Evolutionary conservation across 2,888 invertebrate genomes (phyloP), one percentile per base, ranked within the genome.

Genomic region (Beris chalybata): DNA sequence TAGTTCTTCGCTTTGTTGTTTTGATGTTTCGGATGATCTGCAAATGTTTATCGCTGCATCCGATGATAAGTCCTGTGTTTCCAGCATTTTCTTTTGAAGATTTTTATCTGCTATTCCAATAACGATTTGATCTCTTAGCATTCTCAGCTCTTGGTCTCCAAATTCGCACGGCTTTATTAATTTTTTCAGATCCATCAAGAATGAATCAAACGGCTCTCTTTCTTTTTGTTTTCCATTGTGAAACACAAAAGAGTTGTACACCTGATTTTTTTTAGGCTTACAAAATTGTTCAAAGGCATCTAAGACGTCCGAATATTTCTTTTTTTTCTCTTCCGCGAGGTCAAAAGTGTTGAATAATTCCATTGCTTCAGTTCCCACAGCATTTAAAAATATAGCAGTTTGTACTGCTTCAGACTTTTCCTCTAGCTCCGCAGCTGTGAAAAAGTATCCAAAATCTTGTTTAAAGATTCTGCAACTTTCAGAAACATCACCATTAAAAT

Each of bases 401-500:
- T 71, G 65, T 3, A 71, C 67, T n/a, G 64, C 70, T 3, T 68
- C 67, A 0, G 65, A 1, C 59, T 71, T 72, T 22, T 57, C 13
- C 6, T 70, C 64, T 0, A 70, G 53, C 13, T 70, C 72, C 9
- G 71, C 65, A 12, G 72, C 72, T 3, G 15, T 12, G 2, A 22
- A 15, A 53, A 53, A 53, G 9, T 15, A 15, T 22, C 68, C 56
- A 50, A 71, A 72, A 12, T 65, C 57, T 64, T 71, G 71, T 11
- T 52, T 50, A 67, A 69, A 73, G 63, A 64, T 68, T 29, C 65
- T 68, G 70, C 71, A 73, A 13, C 69, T 70, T 66, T 73, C 71
- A 4, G 32, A 11, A 12, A 65, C 29, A 31, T 65, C 56, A 3
- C 56, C 56, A 13, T 32, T 38, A 9, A 65, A 4, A 4, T 9